Base-by-base conservation (phyloP, 2,797 vertebrate genomes). In the Xenentodon cancila region DNA sequence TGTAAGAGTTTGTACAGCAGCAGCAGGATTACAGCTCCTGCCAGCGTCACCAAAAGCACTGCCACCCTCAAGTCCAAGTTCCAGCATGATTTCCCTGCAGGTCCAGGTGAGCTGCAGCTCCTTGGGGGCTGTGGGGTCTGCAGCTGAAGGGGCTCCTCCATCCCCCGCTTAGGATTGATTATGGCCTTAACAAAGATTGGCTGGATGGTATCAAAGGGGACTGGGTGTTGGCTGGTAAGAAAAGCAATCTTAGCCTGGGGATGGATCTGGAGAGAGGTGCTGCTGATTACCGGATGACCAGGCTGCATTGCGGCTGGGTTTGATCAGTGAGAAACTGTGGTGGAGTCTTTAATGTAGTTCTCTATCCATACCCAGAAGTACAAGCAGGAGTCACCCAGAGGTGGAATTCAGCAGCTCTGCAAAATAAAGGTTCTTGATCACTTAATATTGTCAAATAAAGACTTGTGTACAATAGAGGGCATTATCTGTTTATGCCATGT, bases 1-100 rank as follows among this genome's bases (percentile, higher is more conserved):
- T 87, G 81, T 16, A 94, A 58, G 2, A 92, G 82, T 40, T 77
- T 80, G 70, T 91, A 93, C 3, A 94, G 68, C 60, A 94, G 88
- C 37, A 86, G 72, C 56, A 94, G 81, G 59, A 94, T 88, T 5
- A 91, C 37, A 3, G 86, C 81, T 66, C 85, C 92, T 20, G 90
- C 91, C 40, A 92, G 19, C 7, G 82, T 82, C 73, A 89, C 46
- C 64, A 94, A 77, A 13, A 92, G 40, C 30, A 92, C 34, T 0
- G 69, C 78, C 56, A 92, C 60, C 42, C 74, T 84, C 49, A 81
- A 21, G n/a, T 92, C 91, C 27, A 89, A 40, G 57, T 53, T 78
- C 88, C 81, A 87, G 74, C 90, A 90, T 0, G 63, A 30, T 34
- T 55, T 82, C 5, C 82, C 79, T 1, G 71, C 46, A 21, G 55